phyloP scores from a whole-genome alignment of 2,113 vertebrate species.

The Uria lomvia region DNA sequence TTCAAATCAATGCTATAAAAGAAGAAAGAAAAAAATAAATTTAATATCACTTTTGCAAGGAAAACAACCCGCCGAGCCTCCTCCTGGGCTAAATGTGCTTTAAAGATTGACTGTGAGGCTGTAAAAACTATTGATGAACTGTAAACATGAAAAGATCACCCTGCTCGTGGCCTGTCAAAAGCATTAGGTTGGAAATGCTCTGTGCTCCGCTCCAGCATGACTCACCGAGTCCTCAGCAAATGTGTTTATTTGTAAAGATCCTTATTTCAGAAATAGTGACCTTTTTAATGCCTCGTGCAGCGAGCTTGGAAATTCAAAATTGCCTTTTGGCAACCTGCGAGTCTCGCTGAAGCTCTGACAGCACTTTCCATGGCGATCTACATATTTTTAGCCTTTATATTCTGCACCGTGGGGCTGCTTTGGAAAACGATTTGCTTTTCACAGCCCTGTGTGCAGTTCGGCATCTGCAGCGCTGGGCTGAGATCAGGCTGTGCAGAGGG shows the following conservation, averaged over 20 bases:
- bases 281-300: slow-evolving; percentile 44
- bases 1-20: not conserved
- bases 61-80: slow-evolving; percentile 40
- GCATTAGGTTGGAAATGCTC: slow-evolving; percentile 49
- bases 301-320: not conserved
- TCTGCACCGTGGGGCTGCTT: not conserved
- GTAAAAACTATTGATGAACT: slow-evolving; percentile 54
- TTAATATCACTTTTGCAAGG: slow-evolving; percentile 30
- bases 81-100: slow-evolving; percentile 28
- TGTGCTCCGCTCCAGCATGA: slow-evolving; percentile 8
- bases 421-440: not conserved
- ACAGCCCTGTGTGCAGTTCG: not conserved
- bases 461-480: not conserved
- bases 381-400: slow-evolving; percentile 1
- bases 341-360: not conserved
- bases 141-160: slow-evolving; percentile 53
- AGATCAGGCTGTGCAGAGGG: not conserved
- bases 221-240: slow-evolving; percentile 42
- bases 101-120: slow-evolving; percentile 41
- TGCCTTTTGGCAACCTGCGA: slow-evolving; percentile 14
- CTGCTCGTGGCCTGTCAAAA: slow-evolving; percentile 46
- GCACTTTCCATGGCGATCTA: not conserved
- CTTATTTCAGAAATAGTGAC: slow-evolving; percentile 48
- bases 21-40: not conserved
- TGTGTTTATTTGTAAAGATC: slow-evolving; percentile 62